phyloP scores from a whole-genome alignment of 2,888 invertebrate genomes.

The Platerodrilus igneus region DNA sequence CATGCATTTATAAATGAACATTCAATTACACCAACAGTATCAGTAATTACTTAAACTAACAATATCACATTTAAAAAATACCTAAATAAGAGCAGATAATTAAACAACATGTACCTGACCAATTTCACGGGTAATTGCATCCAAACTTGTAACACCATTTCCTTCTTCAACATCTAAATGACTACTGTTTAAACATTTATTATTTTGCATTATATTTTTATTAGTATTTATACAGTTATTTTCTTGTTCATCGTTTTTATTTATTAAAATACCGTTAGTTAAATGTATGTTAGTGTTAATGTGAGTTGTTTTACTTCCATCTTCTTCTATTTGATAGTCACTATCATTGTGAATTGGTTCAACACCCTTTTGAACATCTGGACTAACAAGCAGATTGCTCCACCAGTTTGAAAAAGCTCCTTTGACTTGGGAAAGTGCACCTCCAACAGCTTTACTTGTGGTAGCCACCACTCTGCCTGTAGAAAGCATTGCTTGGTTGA shows the following conservation, averaged over 20 bases:
- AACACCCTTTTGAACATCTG: conserved; percentile 39
- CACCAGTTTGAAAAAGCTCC: conserved; percentile 86
- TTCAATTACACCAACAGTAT: conserved; percentile 29
- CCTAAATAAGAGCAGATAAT: no score
- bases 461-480: conserved; percentile 87
- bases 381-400: conserved; percentile 63
- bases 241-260: conserved; percentile 7
- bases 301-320: conserved; percentile 11
- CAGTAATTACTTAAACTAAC: no score
- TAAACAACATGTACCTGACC: no score
- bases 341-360: conserved; percentile 31
- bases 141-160: no score
- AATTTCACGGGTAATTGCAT: no score
- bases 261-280: conserved; percentile 15
- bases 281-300: conserved; percentile 13
- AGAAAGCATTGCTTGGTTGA: conserved; percentile 87
- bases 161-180: no score
- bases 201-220: conserved; percentile 28
- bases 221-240: conserved; percentile 14
- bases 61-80: no score
- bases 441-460: conserved; percentile 72
- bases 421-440: conserved; percentile 82
- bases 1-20: conserved; percentile 26
- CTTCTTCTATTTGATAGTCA: conserved; percentile 8
- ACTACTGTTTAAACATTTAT: conserved; percentile 30